Evolutionary conservation across 2,888 invertebrate species (phyloP).

Genomic region (Brassicogethes aeneus): DNA sequence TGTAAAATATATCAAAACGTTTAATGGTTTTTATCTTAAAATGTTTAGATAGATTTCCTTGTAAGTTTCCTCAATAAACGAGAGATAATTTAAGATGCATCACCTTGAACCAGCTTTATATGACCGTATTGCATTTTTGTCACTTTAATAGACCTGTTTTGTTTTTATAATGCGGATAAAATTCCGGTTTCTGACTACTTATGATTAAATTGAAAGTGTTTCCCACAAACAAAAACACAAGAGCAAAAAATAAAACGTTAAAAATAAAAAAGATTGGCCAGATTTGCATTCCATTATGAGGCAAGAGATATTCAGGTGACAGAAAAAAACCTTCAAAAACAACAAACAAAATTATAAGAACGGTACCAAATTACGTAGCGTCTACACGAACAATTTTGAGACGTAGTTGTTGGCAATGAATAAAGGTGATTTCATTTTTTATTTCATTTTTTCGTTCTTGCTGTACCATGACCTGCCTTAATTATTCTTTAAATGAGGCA

Average conservation of each 20-base stretch:
- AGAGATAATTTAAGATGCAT: no score
- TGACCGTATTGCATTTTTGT: conserved; percentile 1
- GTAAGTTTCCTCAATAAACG: no score
- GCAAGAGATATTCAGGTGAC: conserved; percentile 8
- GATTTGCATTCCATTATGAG: conserved; percentile 8
- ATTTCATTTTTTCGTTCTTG: conserved; percentile 12
- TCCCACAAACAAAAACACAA: conserved; percentile 6
- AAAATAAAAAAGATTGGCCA: conserved; percentile 4
- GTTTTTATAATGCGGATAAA: conserved; percentile 5
- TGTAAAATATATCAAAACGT: no score
- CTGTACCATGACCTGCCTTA: conserved; percentile 20
- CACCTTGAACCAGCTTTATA: not conserved
- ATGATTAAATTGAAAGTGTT: conserved; percentile 9
- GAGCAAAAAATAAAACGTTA: conserved; percentile 4
- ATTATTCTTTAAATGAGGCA: conserved; percentile 15
- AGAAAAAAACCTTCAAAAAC: conserved; percentile 10
- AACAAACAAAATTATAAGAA: conserved; percentile 11
- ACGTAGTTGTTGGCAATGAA: conserved; percentile 15
- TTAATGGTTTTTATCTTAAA: no score
- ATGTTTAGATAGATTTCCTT: no score
- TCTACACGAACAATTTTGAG: conserved; percentile 7
- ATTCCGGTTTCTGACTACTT: conserved; percentile 6
- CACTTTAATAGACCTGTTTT: conserved; percentile 6
- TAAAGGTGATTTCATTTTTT: conserved; percentile 10
- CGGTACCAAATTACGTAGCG: conserved; percentile 7